phyloP scores from a whole-genome alignment of 1,140 invertebrate genomes.

The Galendromus occidentalis region DNA sequence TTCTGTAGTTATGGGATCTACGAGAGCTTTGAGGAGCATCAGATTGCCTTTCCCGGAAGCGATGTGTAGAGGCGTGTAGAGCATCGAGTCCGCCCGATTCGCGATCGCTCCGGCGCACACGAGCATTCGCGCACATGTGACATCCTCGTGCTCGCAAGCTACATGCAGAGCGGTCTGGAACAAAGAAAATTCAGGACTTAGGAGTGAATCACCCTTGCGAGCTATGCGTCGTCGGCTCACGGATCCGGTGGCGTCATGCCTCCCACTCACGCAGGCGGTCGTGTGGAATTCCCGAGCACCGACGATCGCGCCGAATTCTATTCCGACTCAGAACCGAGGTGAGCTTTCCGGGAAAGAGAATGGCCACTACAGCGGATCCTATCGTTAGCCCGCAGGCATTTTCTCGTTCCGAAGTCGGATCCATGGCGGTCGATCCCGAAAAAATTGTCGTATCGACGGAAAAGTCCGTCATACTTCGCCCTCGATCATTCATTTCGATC shows the following conservation, averaged over 20 bases:
- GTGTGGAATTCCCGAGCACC: no score
- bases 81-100: background rate
- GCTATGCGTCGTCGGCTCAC: no score
- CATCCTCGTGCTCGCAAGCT: constrained; percentile 2
- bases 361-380: no score
- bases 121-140: background rate
- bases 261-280: no score
- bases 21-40: background rate
- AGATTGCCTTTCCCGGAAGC: background rate
- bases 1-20: background rate
- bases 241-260: no score
- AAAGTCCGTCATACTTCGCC: no score
- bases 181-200: background rate
- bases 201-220: background rate
- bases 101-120: background rate
- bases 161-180: background rate
- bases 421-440: no score
- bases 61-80: background rate
- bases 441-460: no score
- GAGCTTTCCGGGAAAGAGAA: no score
- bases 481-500: no score
- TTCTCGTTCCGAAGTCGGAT: no score
- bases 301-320: background rate
- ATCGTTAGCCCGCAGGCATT: no score
- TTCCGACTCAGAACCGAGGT: background rate